Percentiles rank a stretch among this genome's conserved stretches.
Conservation (phyloP, 1,140 invertebrate genomes). For the Solen grandis region DNA sequence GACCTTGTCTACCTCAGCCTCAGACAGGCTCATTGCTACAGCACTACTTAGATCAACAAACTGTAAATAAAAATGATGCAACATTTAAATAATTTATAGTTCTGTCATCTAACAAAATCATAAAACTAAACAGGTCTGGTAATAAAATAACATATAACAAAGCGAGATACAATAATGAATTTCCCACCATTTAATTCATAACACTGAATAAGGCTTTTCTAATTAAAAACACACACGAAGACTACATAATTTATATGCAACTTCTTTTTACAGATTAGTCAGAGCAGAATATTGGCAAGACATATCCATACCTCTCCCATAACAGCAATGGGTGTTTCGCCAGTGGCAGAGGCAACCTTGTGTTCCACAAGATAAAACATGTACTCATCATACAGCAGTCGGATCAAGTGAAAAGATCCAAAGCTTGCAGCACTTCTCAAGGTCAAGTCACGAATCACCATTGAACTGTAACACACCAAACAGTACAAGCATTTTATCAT, state of each 20-base stretch:
- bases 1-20: constrained; percentile 80
- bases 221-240: too few species aligned
- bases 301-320: constrained; percentile 87
- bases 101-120: too few species aligned
- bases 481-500: too few species aligned
- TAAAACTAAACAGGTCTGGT: too few species aligned
- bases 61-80: constrained; percentile 86
- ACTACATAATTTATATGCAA: too few species aligned
- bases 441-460: constrained; percentile 97
- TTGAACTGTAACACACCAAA: constrained; percentile 86
- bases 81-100: too few species aligned
- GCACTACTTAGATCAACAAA: constrained; percentile 97
- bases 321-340: constrained; percentile 95
- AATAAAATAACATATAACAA: too few species aligned
- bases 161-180: too few species aligned
- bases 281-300: too few species aligned
- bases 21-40: constrained; percentile 84
- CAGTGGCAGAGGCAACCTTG: constrained; percentile 94
- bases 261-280: too few species aligned
- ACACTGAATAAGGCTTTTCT: too few species aligned
- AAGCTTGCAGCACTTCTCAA: constrained; percentile 98
- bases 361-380: constrained; percentile 99
- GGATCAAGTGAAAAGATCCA: constrained; percentile 99
- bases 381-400: constrained; percentile 98
- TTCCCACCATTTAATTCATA: too few species aligned